Percentiles rank a stretch among this genome's conserved stretches.
These are phyloP conservation scores for Yponomeuta malinellus DNA, from an alignment of 2,888 invertebrate genomes.

Conservation along the genomic window DNA sequence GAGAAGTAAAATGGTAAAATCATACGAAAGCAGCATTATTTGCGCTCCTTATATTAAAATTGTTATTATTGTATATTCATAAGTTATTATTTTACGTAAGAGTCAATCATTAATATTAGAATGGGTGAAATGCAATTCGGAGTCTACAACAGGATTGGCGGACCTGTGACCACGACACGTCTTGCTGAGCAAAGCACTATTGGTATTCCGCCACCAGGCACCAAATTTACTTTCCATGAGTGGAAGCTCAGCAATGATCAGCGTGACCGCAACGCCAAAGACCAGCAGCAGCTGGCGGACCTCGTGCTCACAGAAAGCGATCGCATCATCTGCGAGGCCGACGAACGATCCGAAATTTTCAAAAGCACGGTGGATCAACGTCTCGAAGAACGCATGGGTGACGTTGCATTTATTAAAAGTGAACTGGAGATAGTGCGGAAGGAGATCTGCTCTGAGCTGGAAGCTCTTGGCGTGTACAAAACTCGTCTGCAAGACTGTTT, in stretches of 20 bases:
- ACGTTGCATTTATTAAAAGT: conserved; percentile 86
- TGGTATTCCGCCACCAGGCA: conserved; percentile 62
- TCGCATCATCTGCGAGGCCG: conserved; percentile 81
- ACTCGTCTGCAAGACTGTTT: conserved; percentile 85
- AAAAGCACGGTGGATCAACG: conserved; percentile 86
- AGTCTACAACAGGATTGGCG: conserved; percentile 56
- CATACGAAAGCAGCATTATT: too few relatives aligned
- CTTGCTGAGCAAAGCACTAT: conserved; percentile 61
- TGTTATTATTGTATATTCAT: neutral
- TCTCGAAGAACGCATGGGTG: conserved; percentile 86
- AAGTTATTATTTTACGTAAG: neutral
- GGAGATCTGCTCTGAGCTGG: conserved; percentile 85
- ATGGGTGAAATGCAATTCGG: conserved; percentile 62
- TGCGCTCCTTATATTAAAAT: neutral
- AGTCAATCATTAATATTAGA: conserved; percentile 19
- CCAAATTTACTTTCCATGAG: conserved; percentile 81
- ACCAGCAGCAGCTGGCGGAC: conserved; percentile 90
- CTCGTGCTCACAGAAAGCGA: conserved; percentile 79
- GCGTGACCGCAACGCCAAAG: conserved; percentile 82
- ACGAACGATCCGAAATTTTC: conserved; percentile 81
- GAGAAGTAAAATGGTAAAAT: too few relatives aligned
- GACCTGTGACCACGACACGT: conserved; percentile 58
- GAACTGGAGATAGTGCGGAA: conserved; percentile 86
- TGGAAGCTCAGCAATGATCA: conserved; percentile 84
- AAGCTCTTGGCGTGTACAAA: conserved; percentile 83